Evolutionary conservation across 1,140 invertebrate genomes (phyloP).

Genomic region (Ruditapes philippinarum): DNA sequence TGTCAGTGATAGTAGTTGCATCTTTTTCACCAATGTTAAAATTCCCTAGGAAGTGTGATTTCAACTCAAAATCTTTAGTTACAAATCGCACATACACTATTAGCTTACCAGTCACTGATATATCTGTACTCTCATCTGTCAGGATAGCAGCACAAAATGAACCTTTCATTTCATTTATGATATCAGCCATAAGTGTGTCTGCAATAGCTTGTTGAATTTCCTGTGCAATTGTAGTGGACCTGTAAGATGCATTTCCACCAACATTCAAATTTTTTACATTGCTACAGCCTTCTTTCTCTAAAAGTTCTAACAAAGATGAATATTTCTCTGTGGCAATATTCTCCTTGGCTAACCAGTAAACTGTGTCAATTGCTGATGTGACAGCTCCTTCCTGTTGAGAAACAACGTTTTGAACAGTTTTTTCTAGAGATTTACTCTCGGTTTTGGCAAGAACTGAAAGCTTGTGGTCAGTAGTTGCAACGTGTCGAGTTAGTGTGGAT

Average conservation of each 20-base stretch:
- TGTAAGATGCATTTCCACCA: not conserved
- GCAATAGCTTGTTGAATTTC: conserved; percentile 32
- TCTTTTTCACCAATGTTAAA: conserved; percentile 19
- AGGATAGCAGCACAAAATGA: conserved; percentile 6
- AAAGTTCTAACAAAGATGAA: conserved; percentile 15
- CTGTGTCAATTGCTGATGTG: not conserved
- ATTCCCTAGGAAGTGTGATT: conserved; percentile 31
- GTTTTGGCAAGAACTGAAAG: not conserved
- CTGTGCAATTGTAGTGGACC: not conserved
- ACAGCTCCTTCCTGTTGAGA: not conserved
- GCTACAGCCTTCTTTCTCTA: not conserved
- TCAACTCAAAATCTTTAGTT: not conserved
- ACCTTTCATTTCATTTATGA: not conserved
- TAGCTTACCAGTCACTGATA: conserved; percentile 28
- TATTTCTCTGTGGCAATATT: conserved; percentile 18
- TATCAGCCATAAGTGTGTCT: not conserved
- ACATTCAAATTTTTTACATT: not conserved
- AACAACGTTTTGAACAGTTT: conserved; percentile 15
- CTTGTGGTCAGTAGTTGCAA: not conserved
- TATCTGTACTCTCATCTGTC: conserved; percentile 64
- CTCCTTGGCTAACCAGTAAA: conserved; percentile 36
- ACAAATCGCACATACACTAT: conserved; percentile 39
- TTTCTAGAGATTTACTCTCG: not conserved
- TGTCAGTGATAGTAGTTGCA: not conserved
- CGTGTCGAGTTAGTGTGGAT: conserved; percentile 1